Evolutionary conservation across 2,113 vertebrate genomes (phyloP).

Genomic region (Silurus asotus): DNA sequence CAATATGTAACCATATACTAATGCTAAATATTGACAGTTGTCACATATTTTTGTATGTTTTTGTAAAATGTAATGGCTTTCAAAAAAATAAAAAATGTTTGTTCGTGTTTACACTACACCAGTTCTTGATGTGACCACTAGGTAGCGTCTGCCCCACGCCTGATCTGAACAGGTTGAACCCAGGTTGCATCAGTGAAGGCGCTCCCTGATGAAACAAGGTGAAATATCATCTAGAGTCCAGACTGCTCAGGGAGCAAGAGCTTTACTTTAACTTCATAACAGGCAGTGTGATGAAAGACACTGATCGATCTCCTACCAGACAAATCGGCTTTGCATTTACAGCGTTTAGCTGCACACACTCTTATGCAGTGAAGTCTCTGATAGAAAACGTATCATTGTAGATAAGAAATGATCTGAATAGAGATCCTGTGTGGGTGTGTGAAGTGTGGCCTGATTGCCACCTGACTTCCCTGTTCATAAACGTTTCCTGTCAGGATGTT

Average conservation of each 20-base stretch:
- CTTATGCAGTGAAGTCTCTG: neutral
- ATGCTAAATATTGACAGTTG: neutral
- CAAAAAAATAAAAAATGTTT: neutral
- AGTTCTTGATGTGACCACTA: conserved; percentile 44
- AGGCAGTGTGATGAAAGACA: conserved; percentile 35
- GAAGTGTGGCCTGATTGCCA: neutral
- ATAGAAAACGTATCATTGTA: neutral
- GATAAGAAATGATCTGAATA: neutral
- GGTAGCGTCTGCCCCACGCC: conserved; percentile 49
- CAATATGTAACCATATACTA: neutral
- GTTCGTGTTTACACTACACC: neutral
- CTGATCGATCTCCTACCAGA: conserved; percentile 39
- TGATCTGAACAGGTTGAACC: conserved; percentile 37
- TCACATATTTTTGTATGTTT: neutral
- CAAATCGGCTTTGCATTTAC: conserved; percentile 4
- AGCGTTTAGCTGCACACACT: neutral
- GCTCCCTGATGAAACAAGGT: conserved; percentile 64
- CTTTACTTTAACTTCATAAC: conserved; percentile 43
- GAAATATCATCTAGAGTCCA: conserved; percentile 53
- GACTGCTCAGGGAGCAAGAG: conserved; percentile 47
- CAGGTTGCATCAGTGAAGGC: conserved; percentile 60
- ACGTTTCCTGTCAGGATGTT: conserved; percentile 1
- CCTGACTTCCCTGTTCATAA: conserved; percentile 27
- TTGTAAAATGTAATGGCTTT: neutral
- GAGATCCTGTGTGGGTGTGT: neutral